Evolutionary conservation across 2,113 vertebrate species (phyloP), one percentile per base, ranked within the genome.

Genomic region (Montifringilla adamsi): DNA sequence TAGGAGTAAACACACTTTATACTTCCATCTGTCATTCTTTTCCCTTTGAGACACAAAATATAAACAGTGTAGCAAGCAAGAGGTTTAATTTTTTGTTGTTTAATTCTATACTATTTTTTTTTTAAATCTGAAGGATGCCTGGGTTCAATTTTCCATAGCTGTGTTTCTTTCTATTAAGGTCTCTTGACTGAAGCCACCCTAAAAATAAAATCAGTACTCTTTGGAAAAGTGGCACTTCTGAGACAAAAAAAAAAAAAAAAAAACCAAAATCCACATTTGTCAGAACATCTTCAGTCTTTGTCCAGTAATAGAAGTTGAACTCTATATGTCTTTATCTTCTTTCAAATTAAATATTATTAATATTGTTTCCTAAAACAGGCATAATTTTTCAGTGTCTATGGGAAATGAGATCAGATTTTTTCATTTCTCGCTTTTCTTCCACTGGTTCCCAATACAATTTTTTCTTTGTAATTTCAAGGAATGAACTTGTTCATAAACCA

Each of bases 1-100:
- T 84, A 97, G 83, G 95, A 98, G 95, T 98, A 98, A 98, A 98
- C 97, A 98, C 73, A 67, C 79, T 96, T 96, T 94, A 90, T 97
- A 78, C 82, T 97, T 97, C 98, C 98, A 99, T 98, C 97, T 98
- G 98, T 94, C 96, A 90, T 75, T 96, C 80, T 76, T 52, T 84
- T 84, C 88, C 96, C 82, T 31, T 35, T 83, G 96, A 96, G 91
- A 96, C 62, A 13, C 89, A 83, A 47, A 94, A 30, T 66, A 86
- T 79, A 37, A 95, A 87, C 41, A n/a, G 60, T 15, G 33, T 63
- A 63, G 52, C 63, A 58, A 63, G 92, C 59, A 90, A 94, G 55
- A 92, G 64, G 89, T 62, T 91, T 80, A 3, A 10, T 27, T 89
- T 66, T 68, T 79, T 95, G 13, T 64, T 78, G 77, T 96, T 95